Evolutionary conservation across 2,113 vertebrate genomes (phyloP).

Genomic region (Numida meleagris): DNA sequence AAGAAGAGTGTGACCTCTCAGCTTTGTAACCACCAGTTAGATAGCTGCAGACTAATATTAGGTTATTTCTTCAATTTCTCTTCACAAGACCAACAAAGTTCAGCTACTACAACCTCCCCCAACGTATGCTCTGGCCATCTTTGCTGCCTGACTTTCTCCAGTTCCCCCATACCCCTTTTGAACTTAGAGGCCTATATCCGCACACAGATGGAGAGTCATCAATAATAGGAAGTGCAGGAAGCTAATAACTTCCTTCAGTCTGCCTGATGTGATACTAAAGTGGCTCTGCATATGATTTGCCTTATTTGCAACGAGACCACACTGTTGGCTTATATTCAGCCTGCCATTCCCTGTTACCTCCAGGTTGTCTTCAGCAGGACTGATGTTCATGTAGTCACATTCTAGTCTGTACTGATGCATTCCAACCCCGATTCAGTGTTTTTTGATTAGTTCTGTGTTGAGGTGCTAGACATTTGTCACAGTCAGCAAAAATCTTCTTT

Average conservation of each 20-base stretch:
- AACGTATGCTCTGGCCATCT: fast-evolving
- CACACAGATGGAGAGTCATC: not conserved
- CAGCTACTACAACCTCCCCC: not conserved
- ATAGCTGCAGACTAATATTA: not conserved
- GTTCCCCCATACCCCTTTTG: not conserved
- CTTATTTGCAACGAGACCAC: not conserved
- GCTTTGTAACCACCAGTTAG: not conserved
- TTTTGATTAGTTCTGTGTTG: not conserved
- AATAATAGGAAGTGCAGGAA: not conserved
- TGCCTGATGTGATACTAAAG: fast-evolving
- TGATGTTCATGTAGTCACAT: not conserved
- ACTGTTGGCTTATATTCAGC: not conserved
- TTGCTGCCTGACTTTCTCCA: not conserved
- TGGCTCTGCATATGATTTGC: not conserved
- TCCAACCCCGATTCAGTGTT: not conserved
- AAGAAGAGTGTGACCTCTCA: not conserved
- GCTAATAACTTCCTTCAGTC: not conserved
- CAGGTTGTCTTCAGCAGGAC: not conserved
- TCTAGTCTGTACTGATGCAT: not conserved
- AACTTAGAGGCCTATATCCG: not conserved
- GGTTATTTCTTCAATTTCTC: not conserved
- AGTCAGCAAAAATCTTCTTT: constrained; percentile 6
- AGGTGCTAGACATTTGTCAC: not conserved
- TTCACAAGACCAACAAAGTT: not conserved
- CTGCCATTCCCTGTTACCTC: not conserved